Evolutionary conservation across 2,888 invertebrate species (phyloP).

Genomic region (Tetramorium bicarinatum): DNA sequence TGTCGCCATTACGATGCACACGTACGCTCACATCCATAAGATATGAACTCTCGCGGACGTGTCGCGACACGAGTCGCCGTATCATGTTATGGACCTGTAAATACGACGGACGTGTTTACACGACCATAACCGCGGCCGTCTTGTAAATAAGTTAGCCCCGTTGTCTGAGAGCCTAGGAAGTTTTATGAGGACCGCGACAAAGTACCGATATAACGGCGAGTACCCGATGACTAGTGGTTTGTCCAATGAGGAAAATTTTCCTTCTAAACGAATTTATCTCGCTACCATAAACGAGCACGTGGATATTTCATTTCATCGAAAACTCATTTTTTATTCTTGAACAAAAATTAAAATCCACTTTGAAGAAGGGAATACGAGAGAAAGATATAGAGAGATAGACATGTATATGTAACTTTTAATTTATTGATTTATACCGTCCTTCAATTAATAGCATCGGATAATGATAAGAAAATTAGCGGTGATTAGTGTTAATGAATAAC

Average conservation of each 20-base stretch:
- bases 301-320: not conserved
- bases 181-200: constrained; percentile 76
- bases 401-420: not conserved
- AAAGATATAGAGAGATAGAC: not conserved
- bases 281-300: not conserved
- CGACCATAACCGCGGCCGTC: constrained; percentile 73
- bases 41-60: constrained; percentile 49
- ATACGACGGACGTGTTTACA: constrained; percentile 76
- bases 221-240: constrained; percentile 28
- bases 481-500: not conserved
- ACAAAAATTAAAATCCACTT: not conserved
- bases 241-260: constrained; percentile 59
- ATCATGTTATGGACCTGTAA: constrained; percentile 76
- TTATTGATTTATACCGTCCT: constrained; percentile 15
- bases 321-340: not conserved
- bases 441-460: not conserved
- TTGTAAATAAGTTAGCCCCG: constrained; percentile 76
- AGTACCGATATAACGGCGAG: constrained; percentile 71
- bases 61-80: constrained; percentile 70
- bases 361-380: not conserved
- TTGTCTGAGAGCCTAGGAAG: constrained; percentile 61
- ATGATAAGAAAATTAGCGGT: not conserved
- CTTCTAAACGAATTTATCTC: constrained; percentile 24
- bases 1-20: constrained; percentile 55
- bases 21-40: constrained; percentile 48